phyloP scores from a whole-genome alignment of 1,140 invertebrate genomes.

The Drosophila baimaii region DNA sequence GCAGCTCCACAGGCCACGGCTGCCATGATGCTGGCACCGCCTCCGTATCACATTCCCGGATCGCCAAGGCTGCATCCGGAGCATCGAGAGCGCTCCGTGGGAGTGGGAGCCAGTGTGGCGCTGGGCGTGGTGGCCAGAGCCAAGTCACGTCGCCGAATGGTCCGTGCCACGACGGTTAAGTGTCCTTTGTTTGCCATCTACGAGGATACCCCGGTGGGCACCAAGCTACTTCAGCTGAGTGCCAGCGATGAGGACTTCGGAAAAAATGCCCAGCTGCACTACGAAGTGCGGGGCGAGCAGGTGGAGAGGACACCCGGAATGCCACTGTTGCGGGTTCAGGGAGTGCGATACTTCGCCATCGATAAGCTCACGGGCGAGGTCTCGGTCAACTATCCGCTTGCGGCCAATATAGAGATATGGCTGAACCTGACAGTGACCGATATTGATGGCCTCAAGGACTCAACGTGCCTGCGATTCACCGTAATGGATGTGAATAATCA shows the following conservation, averaged over 20 bases:
- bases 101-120: not conserved
- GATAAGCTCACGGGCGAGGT: constrained; percentile 90
- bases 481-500: constrained; percentile 94
- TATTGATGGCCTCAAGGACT: constrained; percentile 89
- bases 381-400: constrained; percentile 89
- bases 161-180: constrained; percentile 43
- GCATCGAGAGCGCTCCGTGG: constrained; percentile 23
- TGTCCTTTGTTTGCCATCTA: constrained; percentile 88
- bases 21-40: constrained; percentile 64
- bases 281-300: constrained; percentile 89
- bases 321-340: constrained; percentile 83
- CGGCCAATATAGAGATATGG: constrained; percentile 91
- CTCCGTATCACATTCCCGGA: constrained; percentile 75
- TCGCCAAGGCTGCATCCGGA: constrained; percentile 66
- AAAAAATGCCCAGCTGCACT: constrained; percentile 90
- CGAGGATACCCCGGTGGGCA: constrained; percentile 90
- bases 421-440: constrained; percentile 92
- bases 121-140: constrained; percentile 37
- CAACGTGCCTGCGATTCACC: constrained; percentile 88
- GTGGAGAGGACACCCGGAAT: constrained; percentile 84
- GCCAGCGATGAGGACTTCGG: constrained; percentile 93
- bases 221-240: constrained; percentile 90
- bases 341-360: constrained; percentile 89
- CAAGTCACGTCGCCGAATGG: constrained; percentile 54
- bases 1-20: constrained; percentile 73